Percentiles rank a stretch among this genome's conserved stretches.
These are phyloP conservation scores for Caenorhabditis sp. DNA, from an alignment of 2,888 invertebrate genomes.

Conservation along the genomic window DNA sequence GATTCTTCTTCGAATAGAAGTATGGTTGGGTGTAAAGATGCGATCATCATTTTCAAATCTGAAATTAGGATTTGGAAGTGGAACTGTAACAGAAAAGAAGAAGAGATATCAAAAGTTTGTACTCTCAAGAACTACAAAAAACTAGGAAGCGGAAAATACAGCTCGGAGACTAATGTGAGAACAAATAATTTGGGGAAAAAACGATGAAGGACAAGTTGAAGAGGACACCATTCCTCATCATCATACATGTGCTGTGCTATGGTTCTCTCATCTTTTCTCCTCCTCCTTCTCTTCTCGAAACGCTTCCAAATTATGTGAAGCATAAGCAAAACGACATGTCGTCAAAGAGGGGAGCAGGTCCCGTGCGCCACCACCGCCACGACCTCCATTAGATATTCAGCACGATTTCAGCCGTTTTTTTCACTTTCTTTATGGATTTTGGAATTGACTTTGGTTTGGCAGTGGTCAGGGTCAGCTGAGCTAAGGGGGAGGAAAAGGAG, in stretches of 20 bases:
- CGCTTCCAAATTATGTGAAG: conserved; percentile 57
- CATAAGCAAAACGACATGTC: conserved; percentile 59
- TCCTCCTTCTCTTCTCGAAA: too few species aligned
- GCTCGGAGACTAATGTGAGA: too few species aligned
- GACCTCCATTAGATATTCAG: conserved; percentile 38
- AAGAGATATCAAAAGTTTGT: too few species aligned
- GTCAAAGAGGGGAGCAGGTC: not conserved
- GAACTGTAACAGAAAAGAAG: conserved; percentile 5
- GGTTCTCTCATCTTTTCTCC: conserved; percentile 45
- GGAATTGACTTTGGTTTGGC: too few species aligned
- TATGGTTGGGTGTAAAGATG: conserved; percentile 29
- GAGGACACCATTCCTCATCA: conserved; percentile 37
- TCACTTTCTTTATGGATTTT: too few species aligned
- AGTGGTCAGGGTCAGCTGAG: too few species aligned
- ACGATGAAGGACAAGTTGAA: conserved; percentile 27
- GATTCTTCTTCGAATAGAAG: conserved; percentile 5
- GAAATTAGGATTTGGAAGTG: too few species aligned
- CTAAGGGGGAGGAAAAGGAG: not conserved
- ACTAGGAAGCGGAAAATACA: too few species aligned
- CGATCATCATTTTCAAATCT: conserved; percentile 25
- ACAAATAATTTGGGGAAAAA: not conserved
- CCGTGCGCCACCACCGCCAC: too few species aligned
- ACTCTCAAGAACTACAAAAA: too few species aligned
- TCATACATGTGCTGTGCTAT: conserved; percentile 29
- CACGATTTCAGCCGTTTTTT: conserved; percentile 27